phyloP scores from a whole-genome alignment of 2,888 invertebrate species.

The Fragum fragum region DNA sequence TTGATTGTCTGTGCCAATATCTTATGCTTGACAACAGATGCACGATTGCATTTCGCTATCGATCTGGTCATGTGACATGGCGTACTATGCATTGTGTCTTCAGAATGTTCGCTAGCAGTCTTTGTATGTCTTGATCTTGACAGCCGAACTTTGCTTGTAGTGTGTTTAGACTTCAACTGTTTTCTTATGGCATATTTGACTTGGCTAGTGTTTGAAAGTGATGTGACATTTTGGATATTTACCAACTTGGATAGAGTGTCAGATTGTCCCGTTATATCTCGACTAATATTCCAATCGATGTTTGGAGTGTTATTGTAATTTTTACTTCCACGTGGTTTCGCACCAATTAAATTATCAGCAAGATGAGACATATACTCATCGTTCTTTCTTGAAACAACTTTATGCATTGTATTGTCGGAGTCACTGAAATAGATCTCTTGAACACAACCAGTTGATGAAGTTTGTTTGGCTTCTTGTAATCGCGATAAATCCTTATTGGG shows the following conservation, averaged over 20 bases:
- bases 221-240: neutral
- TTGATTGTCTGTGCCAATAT: conserved; percentile 51
- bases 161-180: conserved; percentile 44
- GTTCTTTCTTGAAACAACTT: conserved; percentile 44
- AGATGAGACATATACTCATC: conserved; percentile 20
- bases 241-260: conserved; percentile 1
- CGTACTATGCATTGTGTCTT: conserved; percentile 34
- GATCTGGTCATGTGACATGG: conserved; percentile 34
- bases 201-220: conserved; percentile 38
- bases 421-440: conserved; percentile 57
- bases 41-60: conserved; percentile 12
- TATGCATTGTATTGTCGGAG: conserved; percentile 53
- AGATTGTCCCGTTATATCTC: neutral
- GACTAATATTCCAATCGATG: neutral
- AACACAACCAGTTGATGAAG: neutral
- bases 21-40: conserved; percentile 39
- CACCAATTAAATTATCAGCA: neutral
- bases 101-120: neutral
- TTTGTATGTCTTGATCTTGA: neutral
- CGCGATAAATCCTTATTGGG: neutral
- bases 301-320: neutral
- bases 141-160: neutral
- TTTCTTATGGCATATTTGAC: conserved; percentile 63
- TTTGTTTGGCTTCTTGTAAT: neutral
- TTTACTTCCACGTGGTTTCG: neutral